phyloP scores from a whole-genome alignment of 2,113 vertebrate genomes.

The Cisticola juncidis region DNA sequence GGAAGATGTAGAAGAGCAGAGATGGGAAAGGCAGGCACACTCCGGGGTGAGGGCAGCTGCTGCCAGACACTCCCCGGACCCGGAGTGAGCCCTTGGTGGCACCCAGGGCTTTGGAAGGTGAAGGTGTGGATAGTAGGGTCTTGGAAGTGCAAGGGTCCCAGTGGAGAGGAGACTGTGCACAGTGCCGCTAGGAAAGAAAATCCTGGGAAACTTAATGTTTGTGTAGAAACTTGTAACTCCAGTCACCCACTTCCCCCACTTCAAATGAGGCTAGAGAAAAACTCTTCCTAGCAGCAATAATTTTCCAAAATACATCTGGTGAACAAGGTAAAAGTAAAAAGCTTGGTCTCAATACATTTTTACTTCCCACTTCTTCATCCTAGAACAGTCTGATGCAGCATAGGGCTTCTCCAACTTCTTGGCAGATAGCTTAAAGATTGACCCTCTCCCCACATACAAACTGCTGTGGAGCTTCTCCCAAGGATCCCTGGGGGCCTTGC shows the following conservation, averaged over 20 bases:
- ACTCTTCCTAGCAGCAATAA: not conserved
- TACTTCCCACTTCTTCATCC: not conserved
- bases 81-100: not conserved
- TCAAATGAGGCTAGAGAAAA: not conserved
- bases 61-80: not conserved
- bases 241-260: not conserved
- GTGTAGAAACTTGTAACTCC: not conserved
- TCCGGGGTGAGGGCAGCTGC: not conserved
- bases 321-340: not conserved
- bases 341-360: not conserved
- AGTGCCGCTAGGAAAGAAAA: not conserved
- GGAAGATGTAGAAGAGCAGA: not conserved
- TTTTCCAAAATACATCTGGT: not conserved
- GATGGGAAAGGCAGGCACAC: not conserved
- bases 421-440: not conserved
- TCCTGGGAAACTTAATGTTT: not conserved
- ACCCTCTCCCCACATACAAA: not conserved
- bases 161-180: not conserved
- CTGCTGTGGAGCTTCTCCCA: not conserved
- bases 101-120: not conserved
- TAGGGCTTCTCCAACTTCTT: not conserved
- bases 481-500: not conserved
- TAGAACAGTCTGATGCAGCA: not conserved
- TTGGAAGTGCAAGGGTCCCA: not conserved
- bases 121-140: not conserved